Evolutionary conservation across 1,140 invertebrate genomes (phyloP), one percentile per base, ranked within the genome.

Genomic region (Musca domestica): DNA sequence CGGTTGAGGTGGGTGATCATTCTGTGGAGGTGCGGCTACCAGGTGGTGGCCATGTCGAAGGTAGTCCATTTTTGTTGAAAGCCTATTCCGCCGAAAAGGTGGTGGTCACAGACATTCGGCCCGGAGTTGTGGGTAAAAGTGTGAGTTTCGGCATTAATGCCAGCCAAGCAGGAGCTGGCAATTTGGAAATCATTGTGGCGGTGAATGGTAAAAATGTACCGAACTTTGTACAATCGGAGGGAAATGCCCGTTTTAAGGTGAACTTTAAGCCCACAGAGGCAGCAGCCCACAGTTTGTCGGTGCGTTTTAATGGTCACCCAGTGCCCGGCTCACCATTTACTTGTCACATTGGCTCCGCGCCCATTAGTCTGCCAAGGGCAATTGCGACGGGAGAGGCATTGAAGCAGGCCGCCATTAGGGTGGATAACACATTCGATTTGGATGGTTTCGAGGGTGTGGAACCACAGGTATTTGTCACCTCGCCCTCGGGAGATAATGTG

Each of bases 171-270:
- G 88, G 96, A 70, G 95, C 95, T 69, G 96, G 96, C 46, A 98
- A 98, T 83, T 84, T 98, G 71, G 96, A 99, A 84, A 98, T 99
- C 51, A 98, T 98, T 67, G 96, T 99, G 0, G 95, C 95, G 1
- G 95, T 98, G n/a, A 95, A 94, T 76, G 95, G 95, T 3, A 90
- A 95, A 76, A 99, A 98, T 85, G 96, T 99, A 6, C 97, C 97
- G 6, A 98, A 98, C 84, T 98, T 97, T 82, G 96, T 99, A 1
- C 94, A 98, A 78, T 95, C 94, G 49, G 96, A 98, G 86, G 95
- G 95, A 22, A 98, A 98, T 83, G 96, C 96, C 0, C 90, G 92
- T 74, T 98, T 99, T 74, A 89, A 89, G 80, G 96, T 99, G 2
- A 98, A 98, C 81, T 99, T 99, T 82, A 98, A 97, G 75, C 97